Base-by-base conservation (phyloP, 1,140 invertebrate species). In the Temnothorax longispinosus region DNA sequence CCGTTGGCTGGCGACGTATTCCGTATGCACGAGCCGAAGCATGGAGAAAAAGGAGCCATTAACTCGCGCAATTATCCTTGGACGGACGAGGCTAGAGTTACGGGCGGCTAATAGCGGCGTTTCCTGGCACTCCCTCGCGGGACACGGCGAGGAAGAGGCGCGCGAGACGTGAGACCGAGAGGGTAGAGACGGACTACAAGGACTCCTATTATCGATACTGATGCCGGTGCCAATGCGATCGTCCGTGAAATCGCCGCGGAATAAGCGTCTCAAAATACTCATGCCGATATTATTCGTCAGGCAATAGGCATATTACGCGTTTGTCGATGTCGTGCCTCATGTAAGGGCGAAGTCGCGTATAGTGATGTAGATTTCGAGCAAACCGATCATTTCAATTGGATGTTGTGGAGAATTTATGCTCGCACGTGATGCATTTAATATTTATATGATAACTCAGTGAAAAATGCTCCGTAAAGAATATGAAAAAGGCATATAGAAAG, bases 41-140 rank as follows among this genome's bases (percentile, higher is more conserved):
- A 71, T 62, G 67, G 88, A 87, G 80, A 91, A 93, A 91, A 91
- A 91, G 91, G 89, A 91, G 91, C 91, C 92, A 93, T 94, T 94
- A 91, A 92, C 92, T 89, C 88, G 90, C 87, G 93, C 91, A 94
- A 94, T 94, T 94, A 94, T 94, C 92, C 92, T 94, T 92, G 91
- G 91, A 90, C 87, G 90, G 90, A 89, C 91, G 90, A 91, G 89
- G 91, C 89, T 90, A 87, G 87, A 93, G 93, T 94, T 94, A 91
- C 90, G 88, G 90, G 77, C 88, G 85, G 88, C 91, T 94, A 94
- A 94, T 94, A 92, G 92, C 92, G 67, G 80, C 88, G 92, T 90
- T 94, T 94, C 93, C 93, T 94, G 92, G 89, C 93, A 91, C 92
- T 93, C 92, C 93, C 92, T 92, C 90, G 90, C 90, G 92, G 62